Percentiles rank a stretch among this genome's conserved stretches.
Evolutionary conservation across 2,113 vertebrate genomes (phyloP).

Genomic region (Amia ocellicauda): DNA sequence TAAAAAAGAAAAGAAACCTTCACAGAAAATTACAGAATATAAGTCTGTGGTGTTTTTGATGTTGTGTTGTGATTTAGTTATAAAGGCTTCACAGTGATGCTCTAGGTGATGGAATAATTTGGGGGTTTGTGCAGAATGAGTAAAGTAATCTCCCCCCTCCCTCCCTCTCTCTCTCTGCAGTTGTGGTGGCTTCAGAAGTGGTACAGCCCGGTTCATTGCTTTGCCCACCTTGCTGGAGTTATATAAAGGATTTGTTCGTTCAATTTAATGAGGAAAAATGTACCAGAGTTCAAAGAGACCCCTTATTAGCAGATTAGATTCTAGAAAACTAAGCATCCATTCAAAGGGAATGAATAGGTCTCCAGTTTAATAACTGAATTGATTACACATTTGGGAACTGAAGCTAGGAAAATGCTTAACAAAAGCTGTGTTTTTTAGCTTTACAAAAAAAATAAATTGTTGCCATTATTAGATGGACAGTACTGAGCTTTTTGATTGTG

Average conservation of each 20-base stretch:
- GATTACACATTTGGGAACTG: slow-evolving; percentile 60
- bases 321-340: slow-evolving; percentile 19
- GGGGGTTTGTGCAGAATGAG: no score
- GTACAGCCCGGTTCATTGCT: background rate
- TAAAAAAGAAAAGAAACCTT: no score
- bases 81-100: no score
- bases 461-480: slow-evolving; percentile 48
- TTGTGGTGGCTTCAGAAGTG: background rate
- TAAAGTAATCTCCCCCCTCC: no score
- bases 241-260: background rate
- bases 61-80: no score
- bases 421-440: slow-evolving; percentile 63
- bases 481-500: background rate
- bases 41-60: no score
- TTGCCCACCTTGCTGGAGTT: background rate
- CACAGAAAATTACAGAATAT: no score
- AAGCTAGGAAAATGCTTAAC: slow-evolving; percentile 45
- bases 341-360: slow-evolving; percentile 49
- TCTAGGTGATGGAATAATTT: no score
- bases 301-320: slow-evolving; percentile 7
- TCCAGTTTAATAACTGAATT: slow-evolving; percentile 48
- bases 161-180: background rate
- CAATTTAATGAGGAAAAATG: background rate
- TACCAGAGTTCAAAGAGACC: background rate
- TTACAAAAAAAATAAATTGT: slow-evolving; percentile 41